Conservation (phyloP, 2,888 invertebrate species). For the Cephalotes varians region DNA sequence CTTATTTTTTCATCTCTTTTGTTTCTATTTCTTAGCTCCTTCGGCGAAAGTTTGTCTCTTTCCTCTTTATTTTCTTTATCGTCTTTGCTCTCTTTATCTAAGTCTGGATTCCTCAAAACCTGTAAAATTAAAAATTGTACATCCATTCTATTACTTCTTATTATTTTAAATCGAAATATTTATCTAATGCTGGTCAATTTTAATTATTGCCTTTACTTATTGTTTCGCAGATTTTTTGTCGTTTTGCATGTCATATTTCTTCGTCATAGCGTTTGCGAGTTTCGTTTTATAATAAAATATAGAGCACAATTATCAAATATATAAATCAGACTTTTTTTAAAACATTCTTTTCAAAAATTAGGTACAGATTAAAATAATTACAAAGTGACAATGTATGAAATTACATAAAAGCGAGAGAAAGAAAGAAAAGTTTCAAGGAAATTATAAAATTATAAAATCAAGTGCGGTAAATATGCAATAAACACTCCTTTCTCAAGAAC, state of each 20-base stretch:
- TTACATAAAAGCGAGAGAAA: too few species aligned
- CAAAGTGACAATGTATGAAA: constrained; percentile 59
- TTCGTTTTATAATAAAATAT: not conserved
- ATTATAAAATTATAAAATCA: constrained; percentile 41
- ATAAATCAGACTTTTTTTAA: constrained; percentile 54
- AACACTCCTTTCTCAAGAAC: constrained; percentile 2
- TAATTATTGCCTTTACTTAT: not conserved
- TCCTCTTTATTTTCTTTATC: constrained; percentile 84
- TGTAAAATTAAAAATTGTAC: constrained; percentile 61
- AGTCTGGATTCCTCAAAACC: constrained; percentile 84
- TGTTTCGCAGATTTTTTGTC: not conserved
- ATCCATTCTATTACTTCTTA: constrained; percentile 5
- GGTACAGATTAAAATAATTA: constrained; percentile 57
- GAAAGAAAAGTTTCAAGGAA: constrained; percentile 41
- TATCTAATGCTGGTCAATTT: not conserved
- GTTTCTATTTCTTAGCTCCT: constrained; percentile 83
- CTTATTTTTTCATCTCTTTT: constrained; percentile 83
- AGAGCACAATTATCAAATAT: constrained; percentile 36
- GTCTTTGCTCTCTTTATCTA: constrained; percentile 81
- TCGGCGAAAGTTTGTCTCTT: constrained; percentile 80
- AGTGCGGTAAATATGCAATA: constrained; percentile 21
- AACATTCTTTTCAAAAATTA: constrained; percentile 69
- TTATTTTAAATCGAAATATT: not conserved
- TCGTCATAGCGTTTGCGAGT: not conserved
- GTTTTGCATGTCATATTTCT: not conserved